Evolutionary conservation across 2,797 vertebrate genomes (phyloP), one percentile per base, ranked within the genome.

Genomic region (Cyclura pinguis): DNA sequence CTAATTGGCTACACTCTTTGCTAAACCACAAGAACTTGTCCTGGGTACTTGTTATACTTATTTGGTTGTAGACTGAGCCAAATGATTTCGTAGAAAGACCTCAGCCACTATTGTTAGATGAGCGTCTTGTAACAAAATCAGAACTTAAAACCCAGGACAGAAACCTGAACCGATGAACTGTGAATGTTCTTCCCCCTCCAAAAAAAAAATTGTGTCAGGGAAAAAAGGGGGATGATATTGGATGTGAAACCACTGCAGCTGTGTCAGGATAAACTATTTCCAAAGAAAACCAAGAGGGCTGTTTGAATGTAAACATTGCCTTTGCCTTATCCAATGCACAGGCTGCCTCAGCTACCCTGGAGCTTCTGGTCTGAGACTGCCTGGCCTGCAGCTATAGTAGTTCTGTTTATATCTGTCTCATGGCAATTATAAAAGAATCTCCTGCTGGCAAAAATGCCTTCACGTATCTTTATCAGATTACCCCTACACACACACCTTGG

Each of bases 21-120:
- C n/a, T 89, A 90, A 92, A 93, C 84, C 80, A 32, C 81, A 87
- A 87, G 64, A 52, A 83, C 84, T 78, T 89, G 73, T 73, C 88
- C 3, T 27, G 62, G 4, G 80, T 4, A 14, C 24, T 20, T 2
- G 86, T 3, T 82, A 59, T 59, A 14, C 78, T 14, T 91, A 84
- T 84, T 89, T 86, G 69, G 84, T 67, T 92, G 91, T 83, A 62
- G 74, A 0, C 80, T 86, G 76, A 78, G 4, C 8, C 85, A 89
- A 87, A 83, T 86, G 81, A 91, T 88, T 92, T 87, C 47, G 87
- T 73, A 80, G 74, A 74, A 87, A 86, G 72, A 64, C 3, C 59
- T 90, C 94, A 92, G 18, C 90, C 92, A 13, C 3, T 80, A 9
- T 85, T 92, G 59, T 57, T 80, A 76, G 38, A 86, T 86, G 74